Evolutionary conservation across 2,888 invertebrate species (phyloP), one percentile per base, ranked within the genome.

Genomic region (Sycophila texana): DNA sequence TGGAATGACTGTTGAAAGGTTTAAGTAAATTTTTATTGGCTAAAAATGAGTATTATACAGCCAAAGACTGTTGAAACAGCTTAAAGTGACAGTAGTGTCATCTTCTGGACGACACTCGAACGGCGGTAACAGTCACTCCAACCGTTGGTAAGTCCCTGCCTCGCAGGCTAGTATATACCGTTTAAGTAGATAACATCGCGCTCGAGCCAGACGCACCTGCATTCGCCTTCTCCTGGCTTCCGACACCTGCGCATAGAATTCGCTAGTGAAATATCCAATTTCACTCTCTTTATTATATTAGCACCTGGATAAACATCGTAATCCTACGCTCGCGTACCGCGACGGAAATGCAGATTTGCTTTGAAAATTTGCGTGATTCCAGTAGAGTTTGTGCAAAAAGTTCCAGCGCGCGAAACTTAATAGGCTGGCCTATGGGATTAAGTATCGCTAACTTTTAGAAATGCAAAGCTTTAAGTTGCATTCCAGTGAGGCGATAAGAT

Each of bases 401-500:
- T 26, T 39, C 30, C 22, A 12, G 14, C 65, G 39, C 65, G 39
- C 13, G 60, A 63, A 71, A 77, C 4, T 47, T 1, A 58, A 77
- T 66, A 66, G 57, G 4, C 16, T 39, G 26, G 2, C 1, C 26
- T 26, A 26, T 26, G n/a, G 13, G 16, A 49, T 58, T n/a, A 12
- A 58, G 57, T 71, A 26, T 51, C 49, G n/a, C 60, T 49, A 20
- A 20, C 65, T 57, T 55, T 68, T 22, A 65, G 58, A 74, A 4
- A 73, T 73, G 61, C 70, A 53, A 60, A 74, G 51, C 58, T 71
- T 74, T 49, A 66, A 39, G 53, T 74, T 4, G 74, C 77, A 80
- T 80, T 77, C 80, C 80, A 61, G 39, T 5, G n/a, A 3, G 20
- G n/a, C 47, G 68, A 80, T 80, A 77, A 79, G 71, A 79, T 73